Percentiles rank a stretch among this genome's conserved stretches.
These are phyloP conservation scores for Cliona cf. orientalis DNA, from an alignment of 37 sponge, comb jelly and placozoan species.

Conservation along the genomic window DNA sequence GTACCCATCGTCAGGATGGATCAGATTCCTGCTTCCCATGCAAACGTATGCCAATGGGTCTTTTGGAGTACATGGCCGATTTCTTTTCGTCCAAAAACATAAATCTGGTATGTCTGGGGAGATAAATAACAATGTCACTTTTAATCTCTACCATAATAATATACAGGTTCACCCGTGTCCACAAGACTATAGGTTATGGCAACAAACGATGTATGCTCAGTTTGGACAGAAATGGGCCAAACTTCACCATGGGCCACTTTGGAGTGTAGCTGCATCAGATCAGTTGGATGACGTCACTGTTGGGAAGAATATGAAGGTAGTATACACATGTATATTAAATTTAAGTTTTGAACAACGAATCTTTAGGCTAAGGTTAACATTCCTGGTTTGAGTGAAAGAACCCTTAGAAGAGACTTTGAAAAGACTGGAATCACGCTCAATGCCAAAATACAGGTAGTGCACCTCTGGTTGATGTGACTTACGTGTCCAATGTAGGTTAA, in stretches of 20 bases:
- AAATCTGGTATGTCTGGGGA: too few relatives aligned
- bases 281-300: background rate
- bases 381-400: background rate
- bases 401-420: background rate
- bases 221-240: slow-evolving; percentile 5
- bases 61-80: too few relatives aligned
- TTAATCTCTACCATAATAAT: too few relatives aligned
- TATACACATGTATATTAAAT: background rate
- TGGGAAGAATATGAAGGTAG: background rate
- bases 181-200: slow-evolving; percentile 3
- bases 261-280: background rate
- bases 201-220: background rate
- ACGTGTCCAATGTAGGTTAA: background rate
- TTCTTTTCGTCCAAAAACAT: too few relatives aligned
- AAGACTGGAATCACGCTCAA: background rate
- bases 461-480: background rate
- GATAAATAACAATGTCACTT: too few relatives aligned
- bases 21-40: too few relatives aligned
- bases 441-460: background rate
- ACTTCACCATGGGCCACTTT: slow-evolving; percentile 7
- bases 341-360: too few relatives aligned
- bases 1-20: too few relatives aligned
- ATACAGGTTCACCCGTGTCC: too few relatives aligned
- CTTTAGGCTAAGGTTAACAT: background rate
- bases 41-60: too few relatives aligned